phyloP scores from a whole-genome alignment of 2,797 vertebrate genomes.

The Halcyon smyrnensis region DNA sequence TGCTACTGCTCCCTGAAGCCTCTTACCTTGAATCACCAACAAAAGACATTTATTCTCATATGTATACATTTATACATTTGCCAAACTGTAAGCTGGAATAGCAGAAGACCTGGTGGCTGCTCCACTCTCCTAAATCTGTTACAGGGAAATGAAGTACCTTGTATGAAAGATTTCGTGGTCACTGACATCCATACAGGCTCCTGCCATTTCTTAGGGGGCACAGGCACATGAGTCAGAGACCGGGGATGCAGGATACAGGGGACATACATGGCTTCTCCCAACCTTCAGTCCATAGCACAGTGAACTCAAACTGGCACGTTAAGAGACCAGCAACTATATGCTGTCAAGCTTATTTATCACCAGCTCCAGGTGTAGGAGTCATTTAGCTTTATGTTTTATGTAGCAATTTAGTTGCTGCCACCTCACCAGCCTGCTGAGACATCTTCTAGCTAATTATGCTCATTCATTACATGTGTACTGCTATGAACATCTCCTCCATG shows the following conservation, averaged over 20 bases:
- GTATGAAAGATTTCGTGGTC: not conserved
- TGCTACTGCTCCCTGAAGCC: not conserved
- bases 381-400: constrained; percentile 18
- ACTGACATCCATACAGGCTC: not conserved
- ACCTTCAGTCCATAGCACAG: not conserved
- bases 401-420: constrained; percentile 53
- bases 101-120: not conserved
- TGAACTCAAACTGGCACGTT: not conserved
- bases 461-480: constrained; percentile 57
- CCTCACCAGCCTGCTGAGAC: constrained; percentile 58
- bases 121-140: not conserved
- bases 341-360: constrained; percentile 2
- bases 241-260: not conserved
- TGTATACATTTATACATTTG: not conserved
- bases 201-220: not conserved
- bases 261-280: not conserved
- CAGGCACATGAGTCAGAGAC: rapidly evolving
- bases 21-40: not conserved
- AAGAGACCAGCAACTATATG: not conserved
- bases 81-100: not conserved
- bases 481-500: constrained; percentile 1
- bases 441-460: constrained; percentile 73
- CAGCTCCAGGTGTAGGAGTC: constrained; percentile 18
- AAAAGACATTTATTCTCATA: not conserved
- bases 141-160: not conserved